Evolutionary conservation across 2,113 vertebrate genomes (phyloP).

Genomic region (Entelurus aequoreus): DNA sequence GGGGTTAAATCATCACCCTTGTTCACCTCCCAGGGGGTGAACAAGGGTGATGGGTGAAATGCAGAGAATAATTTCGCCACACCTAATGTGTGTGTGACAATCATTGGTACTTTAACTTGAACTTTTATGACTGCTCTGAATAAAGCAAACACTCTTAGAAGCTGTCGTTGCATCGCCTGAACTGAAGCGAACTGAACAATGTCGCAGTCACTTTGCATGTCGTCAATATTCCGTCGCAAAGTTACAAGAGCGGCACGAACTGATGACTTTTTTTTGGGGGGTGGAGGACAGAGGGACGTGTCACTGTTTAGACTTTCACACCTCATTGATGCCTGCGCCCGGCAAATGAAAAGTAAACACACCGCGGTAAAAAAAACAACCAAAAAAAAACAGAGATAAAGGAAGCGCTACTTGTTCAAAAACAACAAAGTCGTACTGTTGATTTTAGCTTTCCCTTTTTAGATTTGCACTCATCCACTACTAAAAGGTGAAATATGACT

Average conservation of each 20-base stretch:
- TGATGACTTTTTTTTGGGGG: neutral
- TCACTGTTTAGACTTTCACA: constrained; percentile 33
- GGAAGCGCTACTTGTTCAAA: constrained; percentile 8
- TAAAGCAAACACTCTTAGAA: neutral
- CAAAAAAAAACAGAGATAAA: constrained; percentile 8
- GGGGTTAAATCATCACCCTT: no score
- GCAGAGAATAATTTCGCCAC: no score
- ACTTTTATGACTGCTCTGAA: constrained; percentile 2
- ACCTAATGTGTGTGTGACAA: no score
- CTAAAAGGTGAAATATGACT: constrained; percentile 6
- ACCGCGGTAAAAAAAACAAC: constrained; percentile 7
- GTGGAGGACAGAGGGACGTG: constrained; percentile 2
- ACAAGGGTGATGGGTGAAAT: no score
- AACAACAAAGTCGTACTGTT: neutral
- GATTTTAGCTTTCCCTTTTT: constrained; percentile 6
- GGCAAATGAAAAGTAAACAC: constrained; percentile 37
- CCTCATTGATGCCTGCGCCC: constrained; percentile 21
- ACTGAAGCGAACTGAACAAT: no score
- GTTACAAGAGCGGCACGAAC: neutral
- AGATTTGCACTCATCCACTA: constrained; percentile 16
- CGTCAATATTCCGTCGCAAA: neutral
- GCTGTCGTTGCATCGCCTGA: constrained; percentile 9
- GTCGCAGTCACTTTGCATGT: neutral
- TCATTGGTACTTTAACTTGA: no score
- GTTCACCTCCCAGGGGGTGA: no score